phyloP scores from a whole-genome alignment of 2,113 vertebrate species.

The Mobula birostris region DNA sequence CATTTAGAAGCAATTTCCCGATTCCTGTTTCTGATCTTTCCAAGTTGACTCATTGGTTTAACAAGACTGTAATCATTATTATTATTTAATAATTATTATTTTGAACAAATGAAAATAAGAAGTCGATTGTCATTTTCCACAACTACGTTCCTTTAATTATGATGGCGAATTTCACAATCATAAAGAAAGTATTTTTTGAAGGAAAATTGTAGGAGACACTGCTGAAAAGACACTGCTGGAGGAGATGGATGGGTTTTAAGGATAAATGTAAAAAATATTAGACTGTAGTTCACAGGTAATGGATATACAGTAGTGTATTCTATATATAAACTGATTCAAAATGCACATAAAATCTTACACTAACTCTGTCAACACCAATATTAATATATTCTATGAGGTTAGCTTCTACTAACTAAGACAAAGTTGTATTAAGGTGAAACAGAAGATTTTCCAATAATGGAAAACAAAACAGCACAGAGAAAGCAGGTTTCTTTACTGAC shows the following conservation, averaged over 20 bases:
- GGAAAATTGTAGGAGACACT: background rate
- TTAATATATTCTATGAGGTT: background rate
- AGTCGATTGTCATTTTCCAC: background rate
- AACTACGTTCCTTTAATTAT: background rate
- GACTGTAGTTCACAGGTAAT: background rate
- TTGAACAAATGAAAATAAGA: background rate
- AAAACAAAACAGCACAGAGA: background rate
- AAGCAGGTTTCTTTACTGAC: background rate
- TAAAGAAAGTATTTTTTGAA: background rate
- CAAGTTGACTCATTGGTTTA: conserved; percentile 1
- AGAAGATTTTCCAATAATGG: background rate
- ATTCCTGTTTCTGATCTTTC: conserved; percentile 51
- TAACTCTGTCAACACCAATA: background rate
- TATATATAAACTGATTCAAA: background rate
- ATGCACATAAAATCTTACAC: background rate
- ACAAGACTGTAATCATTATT: background rate
- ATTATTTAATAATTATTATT: background rate
- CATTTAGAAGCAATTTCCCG: conserved; percentile 49
- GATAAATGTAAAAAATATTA: background rate
- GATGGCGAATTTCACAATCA: background rate
- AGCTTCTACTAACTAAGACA: background rate
- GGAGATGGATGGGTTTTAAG: background rate
- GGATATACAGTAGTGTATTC: too few species aligned
- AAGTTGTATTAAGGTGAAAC: background rate
- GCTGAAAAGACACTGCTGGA: background rate